Evolutionary conservation across 2,797 vertebrate species (phyloP), one percentile per base, ranked within the genome.

Genomic region (Eulemur coronatus): DNA sequence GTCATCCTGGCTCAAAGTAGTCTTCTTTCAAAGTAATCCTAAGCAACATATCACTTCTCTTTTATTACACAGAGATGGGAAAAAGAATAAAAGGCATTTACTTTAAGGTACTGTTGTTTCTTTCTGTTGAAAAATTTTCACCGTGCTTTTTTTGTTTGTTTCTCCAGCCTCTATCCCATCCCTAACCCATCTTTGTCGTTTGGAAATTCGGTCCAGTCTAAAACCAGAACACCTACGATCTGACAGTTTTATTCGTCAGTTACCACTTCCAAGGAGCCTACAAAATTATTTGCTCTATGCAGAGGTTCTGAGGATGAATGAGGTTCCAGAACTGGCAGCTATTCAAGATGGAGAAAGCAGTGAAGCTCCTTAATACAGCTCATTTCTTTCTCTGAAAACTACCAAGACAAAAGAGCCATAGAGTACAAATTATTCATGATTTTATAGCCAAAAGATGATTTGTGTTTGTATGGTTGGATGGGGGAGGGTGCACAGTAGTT

Each of bases 101-200:
- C 24, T 15, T 90, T 75, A 87, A 61, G 57, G 38, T 65, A n/a
- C 33, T 84, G 20, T 89, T 86, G 28, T 2, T 61, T 61, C 15
- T 69, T 73, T 73, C 57, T 84, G 38, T 67, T 75, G 84, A 67
- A 90, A 87, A 90, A 41, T 57, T 67, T 94, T 85, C 38, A 24
- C 72, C 17, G 61, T 6, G 7, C 22, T 35, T 69, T 67, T 80
- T 84, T 15, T 61, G 5, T 94, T 95, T 98, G 22, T 97, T 96
- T 96, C 93, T 94, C 15, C 97, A 99, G 99, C 97, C 10, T 95
- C 67, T 91, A 86, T 99, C 61, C 99, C 99, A 90, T 65, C 98
- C 17, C 95, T 99, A 91, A 95, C 97, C 57, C 99, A 99, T 85
- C 99, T 99, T 61, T 99, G 99, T 93, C 99, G 99, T n/a, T 98